These are phyloP conservation scores for Novumbra hubbsi DNA, from an alignment of 2,797 vertebrate genomes.

Conservation along the genomic window DNA sequence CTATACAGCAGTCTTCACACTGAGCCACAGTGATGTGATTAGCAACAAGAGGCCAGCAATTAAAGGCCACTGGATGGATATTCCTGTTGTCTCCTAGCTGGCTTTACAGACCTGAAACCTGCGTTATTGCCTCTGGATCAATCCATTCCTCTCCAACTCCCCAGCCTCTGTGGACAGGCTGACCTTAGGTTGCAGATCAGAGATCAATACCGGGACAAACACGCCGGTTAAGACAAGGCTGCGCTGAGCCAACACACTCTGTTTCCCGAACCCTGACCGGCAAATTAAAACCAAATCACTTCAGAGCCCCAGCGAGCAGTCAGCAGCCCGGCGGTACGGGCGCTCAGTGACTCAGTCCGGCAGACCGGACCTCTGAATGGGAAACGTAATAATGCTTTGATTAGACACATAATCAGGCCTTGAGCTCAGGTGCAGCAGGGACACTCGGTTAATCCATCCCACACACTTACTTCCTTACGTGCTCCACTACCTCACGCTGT, in stretches of 20 bases:
- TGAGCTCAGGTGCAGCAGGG: background rate
- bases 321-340: background rate
- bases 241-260: conserved; percentile 34
- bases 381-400: conserved; percentile 48
- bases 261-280: conserved; percentile 55
- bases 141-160: conserved; percentile 52
- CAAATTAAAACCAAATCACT: conserved; percentile 77
- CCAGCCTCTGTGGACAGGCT: conserved; percentile 16
- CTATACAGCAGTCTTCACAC: conserved; percentile 9
- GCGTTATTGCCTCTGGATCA: conserved; percentile 61
- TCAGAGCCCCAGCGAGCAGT: conserved; percentile 41
- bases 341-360: background rate
- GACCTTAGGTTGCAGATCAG: conserved; percentile 35
- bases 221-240: conserved; percentile 36
- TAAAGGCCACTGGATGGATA: conserved; percentile 54
- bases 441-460: conserved; percentile 5
- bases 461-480: background rate
- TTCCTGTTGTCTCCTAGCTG: conserved; percentile 44
- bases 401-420: conserved; percentile 29
- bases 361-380: conserved; percentile 17
- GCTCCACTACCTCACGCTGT: background rate
- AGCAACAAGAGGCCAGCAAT: conserved; percentile 48
- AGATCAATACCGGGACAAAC: conserved; percentile 47
- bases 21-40: conserved; percentile 55
- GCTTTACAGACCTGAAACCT: conserved; percentile 8